phyloP scores from a whole-genome alignment of 1,140 invertebrate genomes.

The Geopemphigus sp. region DNA sequence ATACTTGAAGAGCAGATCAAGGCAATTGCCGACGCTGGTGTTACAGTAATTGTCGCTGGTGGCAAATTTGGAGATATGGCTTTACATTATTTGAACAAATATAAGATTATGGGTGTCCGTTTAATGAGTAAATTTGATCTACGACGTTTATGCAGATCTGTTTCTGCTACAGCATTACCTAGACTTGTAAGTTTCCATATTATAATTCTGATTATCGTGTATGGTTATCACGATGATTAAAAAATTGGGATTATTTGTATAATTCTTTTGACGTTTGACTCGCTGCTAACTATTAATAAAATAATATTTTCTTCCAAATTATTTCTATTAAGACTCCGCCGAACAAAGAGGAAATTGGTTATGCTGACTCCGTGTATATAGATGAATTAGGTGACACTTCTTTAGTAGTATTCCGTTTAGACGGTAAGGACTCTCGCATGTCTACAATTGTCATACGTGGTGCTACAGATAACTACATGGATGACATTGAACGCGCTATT shows the following conservation, averaged over 20 bases:
- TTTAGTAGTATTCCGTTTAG: slow-evolving; percentile 86
- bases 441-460: slow-evolving; percentile 93
- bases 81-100: slow-evolving; percentile 96
- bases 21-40: slow-evolving; percentile 85
- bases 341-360: slow-evolving; percentile 86
- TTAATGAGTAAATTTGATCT: slow-evolving; percentile 97
- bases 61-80: slow-evolving; percentile 99
- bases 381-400: slow-evolving; percentile 95
- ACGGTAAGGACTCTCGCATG: slow-evolving; percentile 84
- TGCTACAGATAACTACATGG: too few species aligned
- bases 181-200: slow-evolving; percentile 62
- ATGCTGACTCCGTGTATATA: slow-evolving; percentile 84
- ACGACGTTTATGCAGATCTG: slow-evolving; percentile 85
- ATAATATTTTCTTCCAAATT: too few species aligned
- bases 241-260: too few species aligned
- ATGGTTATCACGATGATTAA: too few species aligned
- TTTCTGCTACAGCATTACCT: slow-evolving; percentile 80
- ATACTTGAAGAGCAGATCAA: slow-evolving; percentile 96
- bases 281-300: too few species aligned
- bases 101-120: slow-evolving; percentile 93
- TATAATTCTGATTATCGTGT: too few species aligned
- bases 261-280: too few species aligned
- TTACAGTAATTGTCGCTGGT: slow-evolving; percentile 85
- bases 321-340: slow-evolving; percentile 67
- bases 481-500: too few species aligned